Evolutionary conservation across 1,140 invertebrate species (phyloP).

Genomic region (Sitophilus oryzae): DNA sequence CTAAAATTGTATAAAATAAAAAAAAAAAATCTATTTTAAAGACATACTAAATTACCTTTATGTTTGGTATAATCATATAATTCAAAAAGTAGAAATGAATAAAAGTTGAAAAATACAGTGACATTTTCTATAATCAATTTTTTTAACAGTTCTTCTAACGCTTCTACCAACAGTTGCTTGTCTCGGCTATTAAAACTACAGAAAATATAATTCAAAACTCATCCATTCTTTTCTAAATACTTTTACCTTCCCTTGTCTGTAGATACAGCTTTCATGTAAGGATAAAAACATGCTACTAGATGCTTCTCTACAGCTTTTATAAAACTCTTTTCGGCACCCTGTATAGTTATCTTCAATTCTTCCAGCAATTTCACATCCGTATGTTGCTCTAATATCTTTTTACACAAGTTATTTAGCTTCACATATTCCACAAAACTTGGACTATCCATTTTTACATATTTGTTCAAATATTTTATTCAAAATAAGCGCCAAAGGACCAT

Average conservation of each 20-base stretch:
- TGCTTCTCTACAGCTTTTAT: too few species aligned
- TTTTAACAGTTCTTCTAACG: conserved; percentile 29
- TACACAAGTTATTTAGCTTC: not conserved
- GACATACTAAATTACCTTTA: conserved; percentile 17
- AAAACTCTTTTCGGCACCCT: not conserved
- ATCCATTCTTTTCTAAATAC: too few species aligned
- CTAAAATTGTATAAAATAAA: conserved; percentile 16
- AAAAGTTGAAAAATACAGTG: conserved; percentile 34
- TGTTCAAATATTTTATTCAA: too few species aligned
- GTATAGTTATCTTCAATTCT: not conserved
- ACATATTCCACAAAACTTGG: too few species aligned
- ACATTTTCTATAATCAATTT: conserved; percentile 26
- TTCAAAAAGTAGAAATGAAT: conserved; percentile 40
- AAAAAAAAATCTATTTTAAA: conserved; percentile 3
- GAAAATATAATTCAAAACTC: not conserved
- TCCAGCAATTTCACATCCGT: conserved; percentile 1
- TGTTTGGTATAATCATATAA: conserved; percentile 28
- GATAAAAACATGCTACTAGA: too few species aligned
- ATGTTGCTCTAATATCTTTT: not conserved
- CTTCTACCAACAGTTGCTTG: conserved; percentile 28
- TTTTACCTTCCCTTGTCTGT: too few species aligned
- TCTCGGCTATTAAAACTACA: conserved; percentile 26
- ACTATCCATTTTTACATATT: too few species aligned
- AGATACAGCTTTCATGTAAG: too few species aligned
- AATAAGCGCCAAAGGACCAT: not conserved